A percentile compares a stretch with the other conserved stretches of the same genome.
Evolutionary conservation across 1,140 invertebrate species (phyloP).

Genomic region (Drosophila pachea): DNA sequence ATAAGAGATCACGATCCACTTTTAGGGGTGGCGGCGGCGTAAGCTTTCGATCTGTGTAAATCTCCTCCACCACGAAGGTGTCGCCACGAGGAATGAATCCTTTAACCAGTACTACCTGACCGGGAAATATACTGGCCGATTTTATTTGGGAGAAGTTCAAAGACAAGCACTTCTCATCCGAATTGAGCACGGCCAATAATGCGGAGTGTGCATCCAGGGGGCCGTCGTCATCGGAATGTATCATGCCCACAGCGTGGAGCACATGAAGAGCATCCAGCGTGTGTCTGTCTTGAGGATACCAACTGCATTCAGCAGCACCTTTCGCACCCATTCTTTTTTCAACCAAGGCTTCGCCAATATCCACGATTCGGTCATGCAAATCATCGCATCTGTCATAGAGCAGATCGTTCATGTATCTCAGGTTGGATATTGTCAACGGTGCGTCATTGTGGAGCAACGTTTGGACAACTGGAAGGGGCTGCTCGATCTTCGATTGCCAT

Average conservation of each 20-base stretch:
- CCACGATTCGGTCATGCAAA: slow-evolving; percentile 48
- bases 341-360: slow-evolving; percentile 49
- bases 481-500: slow-evolving; percentile 54
- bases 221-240: slow-evolving; percentile 86
- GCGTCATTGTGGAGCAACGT: slow-evolving; percentile 48
- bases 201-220: slow-evolving; percentile 85
- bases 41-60: slow-evolving; percentile 80
- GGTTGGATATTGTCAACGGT: slow-evolving; percentile 42
- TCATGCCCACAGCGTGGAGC: slow-evolving; percentile 82
- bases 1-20: slow-evolving; percentile 81
- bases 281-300: slow-evolving; percentile 62
- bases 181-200: slow-evolving; percentile 84
- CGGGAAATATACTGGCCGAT: slow-evolving; percentile 89
- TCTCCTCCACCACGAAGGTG: slow-evolving; percentile 83
- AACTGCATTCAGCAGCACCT: slow-evolving; percentile 52
- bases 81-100: slow-evolving; percentile 86
- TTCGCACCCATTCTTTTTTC: slow-evolving; percentile 56
- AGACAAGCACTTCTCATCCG: slow-evolving; percentile 77
- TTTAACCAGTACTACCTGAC: slow-evolving; percentile 88
- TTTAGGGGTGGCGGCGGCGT: slow-evolving; percentile 53
- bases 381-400: slow-evolving; percentile 54
- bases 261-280: slow-evolving; percentile 51
- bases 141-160: slow-evolving; percentile 83
- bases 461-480: slow-evolving; percentile 46
- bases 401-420: slow-evolving; percentile 63